phyloP scores from a whole-genome alignment of 2,888 invertebrate genomes.

The Lepidochitona cinerea region DNA sequence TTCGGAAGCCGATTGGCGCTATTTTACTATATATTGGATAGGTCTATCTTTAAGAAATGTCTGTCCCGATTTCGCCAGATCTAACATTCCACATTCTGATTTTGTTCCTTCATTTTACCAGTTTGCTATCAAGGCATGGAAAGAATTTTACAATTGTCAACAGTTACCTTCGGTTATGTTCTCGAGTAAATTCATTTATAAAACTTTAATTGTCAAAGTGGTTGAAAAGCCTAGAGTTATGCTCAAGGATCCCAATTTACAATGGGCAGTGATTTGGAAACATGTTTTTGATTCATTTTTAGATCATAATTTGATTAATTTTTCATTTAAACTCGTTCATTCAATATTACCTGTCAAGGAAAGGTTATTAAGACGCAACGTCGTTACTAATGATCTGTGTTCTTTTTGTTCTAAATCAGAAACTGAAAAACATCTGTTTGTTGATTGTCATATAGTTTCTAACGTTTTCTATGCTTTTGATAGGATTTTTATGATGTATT shows the following conservation, averaged over 20 bases:
- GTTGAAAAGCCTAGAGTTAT: background rate
- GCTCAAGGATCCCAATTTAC: background rate
- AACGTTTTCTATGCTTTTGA: background rate
- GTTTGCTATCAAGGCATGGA: background rate
- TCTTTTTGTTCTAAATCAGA: background rate
- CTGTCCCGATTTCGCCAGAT: background rate
- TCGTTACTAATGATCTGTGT: background rate
- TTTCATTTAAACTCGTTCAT: background rate
- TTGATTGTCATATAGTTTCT: background rate
- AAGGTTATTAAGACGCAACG: background rate
- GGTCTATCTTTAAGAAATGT: constrained; percentile 1
- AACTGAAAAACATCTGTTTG: background rate
- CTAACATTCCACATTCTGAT: background rate
- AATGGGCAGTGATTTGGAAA: background rate
- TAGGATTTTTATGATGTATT: background rate
- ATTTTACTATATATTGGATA: constrained; percentile 3
- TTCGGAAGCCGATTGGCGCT: background rate
- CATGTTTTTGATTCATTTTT: background rate
- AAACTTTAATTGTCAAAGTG: background rate
- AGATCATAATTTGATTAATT: constrained; percentile 1
- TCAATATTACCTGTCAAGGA: background rate
- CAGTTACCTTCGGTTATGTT: background rate
- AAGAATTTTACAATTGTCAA: background rate
- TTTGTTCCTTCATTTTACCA: background rate
- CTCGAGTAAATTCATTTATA: background rate